Percentiles rank a stretch among this genome's conserved stretches.
Evolutionary conservation across 2,888 invertebrate species (phyloP).

Genomic region (Drosophila emarginata): DNA sequence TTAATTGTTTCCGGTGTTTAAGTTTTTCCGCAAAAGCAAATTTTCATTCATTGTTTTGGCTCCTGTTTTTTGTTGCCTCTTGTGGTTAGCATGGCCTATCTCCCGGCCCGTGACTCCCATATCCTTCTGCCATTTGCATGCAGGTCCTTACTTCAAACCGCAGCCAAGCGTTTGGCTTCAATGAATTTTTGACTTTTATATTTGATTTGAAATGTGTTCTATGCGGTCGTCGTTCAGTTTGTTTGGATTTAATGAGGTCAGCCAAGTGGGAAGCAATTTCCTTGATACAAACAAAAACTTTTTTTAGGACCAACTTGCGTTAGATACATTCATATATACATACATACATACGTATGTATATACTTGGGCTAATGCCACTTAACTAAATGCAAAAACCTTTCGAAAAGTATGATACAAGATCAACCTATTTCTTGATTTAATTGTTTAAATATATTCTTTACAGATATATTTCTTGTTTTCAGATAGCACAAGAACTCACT

Average conservation of each 20-base stretch:
- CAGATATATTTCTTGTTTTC: too few relatives aligned
- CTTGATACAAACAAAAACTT: slow-evolving; percentile 31
- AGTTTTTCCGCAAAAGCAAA: slow-evolving; percentile 79
- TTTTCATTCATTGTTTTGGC: slow-evolving; percentile 63
- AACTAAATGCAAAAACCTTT: not conserved
- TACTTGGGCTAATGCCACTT: not conserved
- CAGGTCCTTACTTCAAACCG: slow-evolving; percentile 28
- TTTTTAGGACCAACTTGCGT: slow-evolving; percentile 3
- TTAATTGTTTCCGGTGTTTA: slow-evolving; percentile 82
- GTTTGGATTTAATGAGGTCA: slow-evolving; percentile 73
- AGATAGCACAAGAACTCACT: too few relatives aligned
- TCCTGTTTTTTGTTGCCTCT: slow-evolving; percentile 57
- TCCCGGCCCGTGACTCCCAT: slow-evolving; percentile 15
- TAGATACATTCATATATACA: not conserved
- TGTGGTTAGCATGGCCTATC: slow-evolving; percentile 54
- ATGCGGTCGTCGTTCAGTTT: slow-evolving; percentile 58
- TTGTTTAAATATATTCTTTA: too few relatives aligned
- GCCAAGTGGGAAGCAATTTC: slow-evolving; percentile 64
- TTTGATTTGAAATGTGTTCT: slow-evolving; percentile 69
- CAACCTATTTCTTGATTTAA: too few relatives aligned
- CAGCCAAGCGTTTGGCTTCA: slow-evolving; percentile 50
- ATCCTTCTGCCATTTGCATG: slow-evolving; percentile 34
- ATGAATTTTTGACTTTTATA: slow-evolving; percentile 77
- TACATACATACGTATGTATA: not conserved
- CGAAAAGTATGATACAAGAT: too few relatives aligned